Base-by-base conservation (phyloP, 92 coral and sea anemone genomes). In the Actinernus sp. region DNA sequence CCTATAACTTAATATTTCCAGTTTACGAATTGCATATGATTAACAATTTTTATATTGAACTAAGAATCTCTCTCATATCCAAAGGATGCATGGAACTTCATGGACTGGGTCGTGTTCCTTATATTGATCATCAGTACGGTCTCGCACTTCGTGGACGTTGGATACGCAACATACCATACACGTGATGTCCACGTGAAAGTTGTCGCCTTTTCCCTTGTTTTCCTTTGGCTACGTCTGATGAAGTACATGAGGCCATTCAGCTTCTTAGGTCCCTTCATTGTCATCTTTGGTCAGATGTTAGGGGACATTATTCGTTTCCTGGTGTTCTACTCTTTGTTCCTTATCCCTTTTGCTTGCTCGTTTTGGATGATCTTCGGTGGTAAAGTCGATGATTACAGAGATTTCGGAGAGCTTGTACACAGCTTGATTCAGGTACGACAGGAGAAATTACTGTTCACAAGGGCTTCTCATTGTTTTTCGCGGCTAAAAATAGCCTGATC, bases 291-390 rank as follows among this genome's bases (percentile, higher is more conserved):
- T 36, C 73, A 73, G 62, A 55, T 85, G 17, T 54, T 73, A 1
- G 72, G 55, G 1, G 92, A 85, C 73, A 73, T 87, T 1, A 20
- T 79, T 26, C 72, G 81, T 72, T 85, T 74, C 68, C 68, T 53
- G n/a, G 79, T 85, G 48, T 65, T 85, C 43, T 63, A 65, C 34
- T 58, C 31, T 12, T 47, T 74, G 78, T 85, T 85, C 24, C 79
- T 71, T 59, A 73, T 85, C 47, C 92, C 92, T 26, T 85, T 71
- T 38, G 66, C 87, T 1, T 82, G 71, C 10, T 76, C 87, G 1
- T 85, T 85, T 33, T 85, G 88, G 87, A 85, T 85, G 87, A 26
- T 85, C 36, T 85, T 85, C 55, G 83, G 92, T 13, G 64, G 54
- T 16, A n/a, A n/a, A n/a, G n/a, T n/a, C n/a, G n/a, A n/a, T n/a